Base-by-base conservation (phyloP, 2,113 vertebrate species). In the Oriolus oriolus region DNA sequence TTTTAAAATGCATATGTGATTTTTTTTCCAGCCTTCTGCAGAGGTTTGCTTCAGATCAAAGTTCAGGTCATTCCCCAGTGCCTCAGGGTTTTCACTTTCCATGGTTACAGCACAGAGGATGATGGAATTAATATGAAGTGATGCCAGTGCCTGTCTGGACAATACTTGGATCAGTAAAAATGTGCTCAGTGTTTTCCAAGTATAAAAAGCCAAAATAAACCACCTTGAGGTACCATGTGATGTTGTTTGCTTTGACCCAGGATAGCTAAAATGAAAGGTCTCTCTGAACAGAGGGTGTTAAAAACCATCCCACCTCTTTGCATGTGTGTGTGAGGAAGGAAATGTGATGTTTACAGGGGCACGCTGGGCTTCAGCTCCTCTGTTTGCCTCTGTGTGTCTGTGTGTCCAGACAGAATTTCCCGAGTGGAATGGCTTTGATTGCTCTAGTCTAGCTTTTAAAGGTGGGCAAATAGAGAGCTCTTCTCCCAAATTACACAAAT, bases 221-320 rank as follows among this genome's bases (percentile, higher is more conserved):
- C 82, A 96, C 88, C 77, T 70, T 77, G 66, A 84, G 76, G 83
- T 86, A 71, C 75, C 71, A 53, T 21, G 79, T 90, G 85, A 63
- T 71, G 76, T 83, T 96, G 52, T 96, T 97, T 97, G 81, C 84
- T 94, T 93, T 95, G 88, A 94, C 83, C 88, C 20, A 49, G 75
- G 64, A 90, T 42, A 88, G 84, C 83, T 71, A n/a, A 95, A 96
- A 94, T 78, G 83, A 96, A 96, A 96, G 85, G 80, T 71, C 52
- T 94, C 42, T 95, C 93, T 96, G 71, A 97, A 78, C 56, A 52
- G 31, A 66, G 68, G 16, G 60, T n/a, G 47, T 81, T 92, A 53
- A 74, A 66, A 94, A 60, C 69, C 44, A 70, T 63, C 79, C 74
- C 56, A 35, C 35, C 79, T 77, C 73, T 83, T 92, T 16, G 57